Base-by-base conservation (phyloP, 1,140 invertebrate genomes). In the Macrobrachium rosenbergii region DNA sequence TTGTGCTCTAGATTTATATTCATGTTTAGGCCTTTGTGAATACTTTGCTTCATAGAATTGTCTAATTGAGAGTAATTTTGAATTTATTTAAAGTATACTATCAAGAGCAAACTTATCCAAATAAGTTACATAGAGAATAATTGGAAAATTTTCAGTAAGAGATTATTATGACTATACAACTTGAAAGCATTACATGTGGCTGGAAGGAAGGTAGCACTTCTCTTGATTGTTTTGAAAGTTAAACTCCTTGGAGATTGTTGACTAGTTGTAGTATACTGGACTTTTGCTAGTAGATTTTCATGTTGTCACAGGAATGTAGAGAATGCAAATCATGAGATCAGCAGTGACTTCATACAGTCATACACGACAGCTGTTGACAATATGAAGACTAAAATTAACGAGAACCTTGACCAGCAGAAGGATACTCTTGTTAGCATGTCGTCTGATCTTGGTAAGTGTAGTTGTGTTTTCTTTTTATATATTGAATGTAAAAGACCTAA, bases 371-470 rank as follows among this genome's bases (percentile, higher is more conserved):
- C 12, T 12, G 23, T 81, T 43, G 78, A 82, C 2, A 45, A 21
- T 12, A 64, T 87, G 67, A 72, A 43, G 58, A 0, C 17, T 14
- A 59, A 62, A 2, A 67, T 87, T 58, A 17, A 12, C 0, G 43
- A 52, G 8, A 76, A 52, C 0, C 45, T 87, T 16, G 52, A 28
- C 37, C 52, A 62, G n/a, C 77, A 87, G 21, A 73, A 21, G 16
- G 67, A 75, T 12, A 52, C 59, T 45, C n/a, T 87, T 16, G 19
- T n/a, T 2, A 58, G 10, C 7, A 76, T 73, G 17, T 59, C 78
- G 16, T 73, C 78, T 45, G 52, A 81, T 58, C 75, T 81, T 67
- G 69, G 85, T 87, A 58, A 81, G 78, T 63, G 23, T 10, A 16
- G n/a, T 12, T 12, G n/a, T 43, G 43, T 67, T 17, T 8, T 52